Base-by-base conservation (phyloP, 2,888 invertebrate genomes). In the Girardia tigrina region DNA sequence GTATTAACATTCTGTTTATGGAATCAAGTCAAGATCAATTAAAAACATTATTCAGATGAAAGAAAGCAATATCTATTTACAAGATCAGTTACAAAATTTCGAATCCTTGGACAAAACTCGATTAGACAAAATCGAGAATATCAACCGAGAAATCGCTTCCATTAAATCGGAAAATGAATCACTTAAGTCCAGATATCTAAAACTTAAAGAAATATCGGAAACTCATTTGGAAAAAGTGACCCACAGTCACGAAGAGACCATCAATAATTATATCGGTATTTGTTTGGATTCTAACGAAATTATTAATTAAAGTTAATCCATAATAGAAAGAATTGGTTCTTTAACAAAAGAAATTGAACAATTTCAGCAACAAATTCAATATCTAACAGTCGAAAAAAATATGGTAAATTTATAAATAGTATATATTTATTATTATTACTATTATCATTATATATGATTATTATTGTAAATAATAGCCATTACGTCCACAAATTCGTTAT, bases 211-310 rank as follows among this genome's bases (percentile, higher is more conserved):
- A 56, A 4, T 56, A 20, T 56, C 56, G 4, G 56, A 56, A 16
- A 8, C 56, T 8, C 56, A 56, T 56, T 56, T 56, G 56, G 56
- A 56, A 56, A 56, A 56, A 16, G 56, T 56, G 6, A 56, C n/a
- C 23, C 56, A 23, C n/a, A 56, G 56, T 56, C 56, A 56, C n/a
- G 56, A 56, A 56, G 56, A 56, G n/a, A 56, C 56, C n/a, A 23
- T 56, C 4, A 56, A 56, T n/a, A 56, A 56, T 16, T 56, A 56
- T 56, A 56, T 56, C 4, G 56, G 56, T 56, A 20, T 56, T 2
- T 4, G n/a, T n/a, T n/a, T n/a, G n/a, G n/a, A n/a, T n/a, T n/a
- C n/a, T n/a, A n/a, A n/a, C n/a, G n/a, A n/a, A n/a, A n/a, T n/a
- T n/a, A n/a, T n/a, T n/a, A n/a, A n/a, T 36, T 36, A 36, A 16